phyloP scores from a whole-genome alignment of 1,140 invertebrate genomes.

The Drosophila miranda region DNA sequence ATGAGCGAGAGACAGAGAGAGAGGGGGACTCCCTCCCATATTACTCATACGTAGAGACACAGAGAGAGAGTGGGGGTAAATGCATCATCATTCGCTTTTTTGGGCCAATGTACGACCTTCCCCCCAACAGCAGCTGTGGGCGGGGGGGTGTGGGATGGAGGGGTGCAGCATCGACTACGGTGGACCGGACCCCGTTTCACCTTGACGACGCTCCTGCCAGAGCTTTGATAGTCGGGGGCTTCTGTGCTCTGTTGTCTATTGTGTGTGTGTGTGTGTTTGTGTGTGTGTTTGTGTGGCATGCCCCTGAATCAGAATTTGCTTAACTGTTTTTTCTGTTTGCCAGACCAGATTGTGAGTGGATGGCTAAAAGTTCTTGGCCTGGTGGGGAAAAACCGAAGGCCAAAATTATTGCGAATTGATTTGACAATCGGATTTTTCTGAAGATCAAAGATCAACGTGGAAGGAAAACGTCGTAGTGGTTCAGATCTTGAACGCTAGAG shows the following conservation, averaged over 20 bases:
- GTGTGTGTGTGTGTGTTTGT: too few species aligned
- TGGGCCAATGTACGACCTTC: constrained; percentile 67
- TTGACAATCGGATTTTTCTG: constrained; percentile 9
- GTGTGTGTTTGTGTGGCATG: constrained; percentile 21
- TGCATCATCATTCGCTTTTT: constrained; percentile 40
- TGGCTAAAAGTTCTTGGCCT: constrained; percentile 33
- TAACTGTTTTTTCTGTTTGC: constrained; percentile 37
- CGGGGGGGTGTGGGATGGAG: too few species aligned
- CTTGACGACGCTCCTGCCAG: constrained; percentile 27
- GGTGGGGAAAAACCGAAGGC: constrained; percentile 11
- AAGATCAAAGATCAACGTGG: constrained; percentile 13
- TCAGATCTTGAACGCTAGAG: not conserved
- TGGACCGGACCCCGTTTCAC: not conserved
- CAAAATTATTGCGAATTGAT: constrained; percentile 19
- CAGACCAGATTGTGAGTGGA: constrained; percentile 36
- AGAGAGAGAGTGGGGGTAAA: constrained; percentile 36
- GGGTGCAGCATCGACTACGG: constrained; percentile 1
- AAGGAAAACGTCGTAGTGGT: too few species aligned
- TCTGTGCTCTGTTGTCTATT: not conserved
- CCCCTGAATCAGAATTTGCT: constrained; percentile 51
- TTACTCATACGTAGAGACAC: constrained; percentile 49
- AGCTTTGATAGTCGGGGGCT: not conserved
- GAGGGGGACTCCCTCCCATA: constrained; percentile 6
- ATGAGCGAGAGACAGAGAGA: constrained; percentile 5
- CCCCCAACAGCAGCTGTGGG: too few species aligned